Evolutionary conservation across 2,113 vertebrate genomes (phyloP), one percentile per base, ranked within the genome.

Genomic region (Calyptomena viridis): DNA sequence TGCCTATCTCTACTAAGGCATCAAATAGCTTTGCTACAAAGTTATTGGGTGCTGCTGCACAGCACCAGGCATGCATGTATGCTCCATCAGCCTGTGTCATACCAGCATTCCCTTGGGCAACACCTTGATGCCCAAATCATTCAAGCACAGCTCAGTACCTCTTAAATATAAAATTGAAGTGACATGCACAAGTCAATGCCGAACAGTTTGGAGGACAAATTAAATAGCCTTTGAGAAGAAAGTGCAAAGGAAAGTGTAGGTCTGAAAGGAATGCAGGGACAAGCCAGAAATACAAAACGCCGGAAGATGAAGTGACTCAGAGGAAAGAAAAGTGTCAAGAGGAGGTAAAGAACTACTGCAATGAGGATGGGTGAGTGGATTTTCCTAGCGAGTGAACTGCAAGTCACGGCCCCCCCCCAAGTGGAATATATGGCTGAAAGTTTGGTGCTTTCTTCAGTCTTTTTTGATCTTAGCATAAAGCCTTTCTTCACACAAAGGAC

Each of bases 401-500:
- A 33, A 89, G 84, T 55, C 47, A 1, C 3, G 3, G 50, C 64
- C 76, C 30, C 74, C 78, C 79, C 14, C 14, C n/a, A 33, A 69
- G 50, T 13, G 73, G 44, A 68, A n/a, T 47, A 62, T 14, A 78
- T 40, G 44, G 21, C 59, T 95, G 77, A 87, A 93, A 93, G 62
- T 79, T 94, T 88, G 66, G 30, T 47, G 82, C 52, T 81, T 80
- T 84, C 58, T 91, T 88, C 86, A 84, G 47, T 44, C 25, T 76
- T 74, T 87, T 96, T 79, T 93, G 90, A 86, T 93, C 90, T 91
- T 82, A 76, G 71, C 78, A 93, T 93, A 93, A 96, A 96, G 87
- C 56, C 68, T 89, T 89, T 89, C 88, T 93, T 92, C 84, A 74
- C 76, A 77, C 64, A 80, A 81, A 74, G 64, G 72, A 84, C 92